Evolutionary conservation across 1,140 invertebrate genomes (phyloP), one percentile per base, ranked within the genome.

Genomic region (Drosophila persimilis): DNA sequence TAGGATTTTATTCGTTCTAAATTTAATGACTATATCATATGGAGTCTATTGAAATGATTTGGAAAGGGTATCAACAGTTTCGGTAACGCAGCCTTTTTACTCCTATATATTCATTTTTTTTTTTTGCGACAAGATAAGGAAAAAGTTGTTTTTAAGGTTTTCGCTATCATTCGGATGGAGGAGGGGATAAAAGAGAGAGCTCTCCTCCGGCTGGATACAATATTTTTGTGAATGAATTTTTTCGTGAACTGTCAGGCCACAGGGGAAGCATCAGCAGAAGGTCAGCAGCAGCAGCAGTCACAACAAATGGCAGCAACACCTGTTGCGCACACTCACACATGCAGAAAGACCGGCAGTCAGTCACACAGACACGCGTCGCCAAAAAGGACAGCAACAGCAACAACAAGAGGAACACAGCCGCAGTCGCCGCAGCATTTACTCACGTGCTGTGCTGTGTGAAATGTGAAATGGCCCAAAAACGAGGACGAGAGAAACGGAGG

Each of bases 271-370:
- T 69, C 61, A 55, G 53, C 51, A 73, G 61, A 71, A 59, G 56
- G 44, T 59, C 56, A 48, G 59, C 9, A 20, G 20, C 67, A 75
- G 81, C 15, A 15, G 15, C 15, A 15, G 15, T 86, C 81, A 81
- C 79, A 85, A 86, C 75, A 81, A 73, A 75, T 77, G 80, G 64
- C 65, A 73, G 62, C 78, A 73, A 74, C 80, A 85, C 80, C 80
- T 85, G 80, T 85, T 86, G 80, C 77, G 54, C 73, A 17, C 52
- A 53, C 62, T 26, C 54, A 53, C 80, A 58, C 52, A 70, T 58
- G 52, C 45, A 71, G 31, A 50, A 48, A 71, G 15, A 15, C 15
- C 15, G 39, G 43, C 59, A 53, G 41, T 35, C 52, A 13, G 54
- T 26, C 66, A 85, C 74, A 83, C 45, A 54, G 62, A 86, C 81